These are phyloP conservation scores for Mactromeris polynyma DNA, from an alignment of 2,888 invertebrate species.

Conservation along the genomic window DNA sequence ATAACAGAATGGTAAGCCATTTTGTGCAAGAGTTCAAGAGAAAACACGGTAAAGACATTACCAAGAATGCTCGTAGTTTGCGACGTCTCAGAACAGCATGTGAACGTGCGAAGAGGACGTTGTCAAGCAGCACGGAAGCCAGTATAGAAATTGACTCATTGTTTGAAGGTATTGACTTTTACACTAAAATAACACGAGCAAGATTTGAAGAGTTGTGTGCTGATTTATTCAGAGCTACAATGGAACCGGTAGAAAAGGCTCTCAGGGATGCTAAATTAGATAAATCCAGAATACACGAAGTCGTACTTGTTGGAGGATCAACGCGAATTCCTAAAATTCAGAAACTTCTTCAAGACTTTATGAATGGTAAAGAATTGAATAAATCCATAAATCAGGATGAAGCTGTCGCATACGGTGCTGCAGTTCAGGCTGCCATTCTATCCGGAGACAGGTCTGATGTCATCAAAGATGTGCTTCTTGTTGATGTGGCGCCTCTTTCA, in stretches of 20 bases:
- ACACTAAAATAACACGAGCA: slow-evolving; percentile 83
- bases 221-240: slow-evolving; percentile 90
- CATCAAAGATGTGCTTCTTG: slow-evolving; percentile 94
- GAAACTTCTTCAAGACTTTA: slow-evolving; percentile 83
- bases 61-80: too few relatives aligned
- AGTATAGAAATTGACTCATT: too few relatives aligned
- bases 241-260: too few relatives aligned
- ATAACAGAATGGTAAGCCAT: too few relatives aligned
- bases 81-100: too few relatives aligned
- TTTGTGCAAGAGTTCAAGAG: too few relatives aligned
- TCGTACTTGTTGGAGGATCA: slow-evolving; percentile 92
- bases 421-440: slow-evolving; percentile 88
- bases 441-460: slow-evolving; percentile 88
- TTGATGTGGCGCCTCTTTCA: slow-evolving; percentile 89
- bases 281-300: slow-evolving; percentile 92
- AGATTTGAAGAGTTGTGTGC: slow-evolving; percentile 82
- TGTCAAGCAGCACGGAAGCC: too few relatives aligned
- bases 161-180: slow-evolving; percentile 84
- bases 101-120: too few relatives aligned
- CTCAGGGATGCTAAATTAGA: slow-evolving; percentile 93
- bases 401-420: slow-evolving; percentile 93
- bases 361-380: slow-evolving; percentile 80
- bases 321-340: slow-evolving; percentile 85
- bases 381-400: slow-evolving; percentile 95
- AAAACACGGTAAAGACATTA: background rate